phyloP scores from a whole-genome alignment of 2,888 invertebrate species.

The Tuberolachnus salignus region DNA sequence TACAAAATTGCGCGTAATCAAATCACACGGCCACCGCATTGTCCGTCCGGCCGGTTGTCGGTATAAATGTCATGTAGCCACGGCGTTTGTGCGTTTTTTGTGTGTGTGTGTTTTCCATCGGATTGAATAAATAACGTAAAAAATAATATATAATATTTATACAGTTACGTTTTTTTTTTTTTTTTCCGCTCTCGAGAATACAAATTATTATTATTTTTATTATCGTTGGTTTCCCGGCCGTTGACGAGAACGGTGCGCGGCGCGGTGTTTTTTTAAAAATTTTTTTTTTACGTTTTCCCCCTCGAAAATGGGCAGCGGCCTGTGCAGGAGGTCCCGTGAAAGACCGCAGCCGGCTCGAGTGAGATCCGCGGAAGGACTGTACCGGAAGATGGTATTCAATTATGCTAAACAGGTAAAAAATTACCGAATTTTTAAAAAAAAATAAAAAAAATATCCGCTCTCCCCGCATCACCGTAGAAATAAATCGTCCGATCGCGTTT shows the following conservation, averaged over 20 bases:
- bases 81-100: background rate
- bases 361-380: constrained; percentile 23
- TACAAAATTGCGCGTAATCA: background rate
- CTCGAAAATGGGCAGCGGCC: constrained; percentile 32
- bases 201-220: background rate
- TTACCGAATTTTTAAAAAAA: too few relatives aligned
- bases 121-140: background rate
- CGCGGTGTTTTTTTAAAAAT: too few relatives aligned
- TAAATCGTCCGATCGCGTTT: too few relatives aligned
- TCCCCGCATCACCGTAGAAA: too few relatives aligned
- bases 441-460: too few relatives aligned
- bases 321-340: constrained; percentile 1
- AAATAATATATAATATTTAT: background rate
- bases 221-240: background rate
- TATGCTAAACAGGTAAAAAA: constrained; percentile 42
- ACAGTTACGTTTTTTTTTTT: background rate
- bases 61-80: background rate
- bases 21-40: constrained; percentile 7
- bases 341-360: background rate
- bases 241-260: background rate
- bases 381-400: constrained; percentile 35
- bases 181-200: too few relatives aligned
- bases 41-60: background rate
- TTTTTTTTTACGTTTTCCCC: background rate
- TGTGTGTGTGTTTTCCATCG: background rate